These are phyloP conservation scores for Corvus hawaiiensis DNA, from an alignment of 2,113 vertebrate species.

Conservation along the genomic window DNA sequence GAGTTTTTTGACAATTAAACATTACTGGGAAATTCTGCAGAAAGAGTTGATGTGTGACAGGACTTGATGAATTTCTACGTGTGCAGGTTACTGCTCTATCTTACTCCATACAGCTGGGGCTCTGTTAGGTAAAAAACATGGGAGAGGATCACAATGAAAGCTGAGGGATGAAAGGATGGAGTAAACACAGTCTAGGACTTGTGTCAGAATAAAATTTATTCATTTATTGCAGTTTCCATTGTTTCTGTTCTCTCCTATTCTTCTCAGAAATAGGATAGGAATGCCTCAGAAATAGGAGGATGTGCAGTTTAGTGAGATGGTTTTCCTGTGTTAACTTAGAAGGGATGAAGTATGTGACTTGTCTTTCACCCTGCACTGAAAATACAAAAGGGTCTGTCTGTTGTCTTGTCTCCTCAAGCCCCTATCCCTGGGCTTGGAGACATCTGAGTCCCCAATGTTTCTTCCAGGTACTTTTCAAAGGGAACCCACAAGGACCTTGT, in stretches of 20 bases:
- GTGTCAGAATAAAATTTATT: not conserved
- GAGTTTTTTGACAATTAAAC: not conserved
- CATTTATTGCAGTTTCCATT: not conserved
- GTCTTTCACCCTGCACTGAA: not conserved
- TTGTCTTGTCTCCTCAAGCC: not conserved
- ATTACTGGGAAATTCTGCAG: not conserved
- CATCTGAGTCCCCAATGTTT: not conserved
- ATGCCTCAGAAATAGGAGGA: not conserved
- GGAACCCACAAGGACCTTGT: not conserved
- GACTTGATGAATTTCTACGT: not conserved
- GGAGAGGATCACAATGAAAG: not conserved
- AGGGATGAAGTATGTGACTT: not conserved
- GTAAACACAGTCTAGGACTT: not conserved
- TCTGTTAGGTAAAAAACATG: not conserved
- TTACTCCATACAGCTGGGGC: not conserved
- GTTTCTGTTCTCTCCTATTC: not conserved
- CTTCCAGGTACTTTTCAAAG: not conserved
- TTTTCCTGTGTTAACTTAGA: not conserved
- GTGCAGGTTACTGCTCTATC: not conserved
- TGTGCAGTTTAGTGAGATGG: not conserved
- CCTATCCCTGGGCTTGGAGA: not conserved
- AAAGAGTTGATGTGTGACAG: not conserved
- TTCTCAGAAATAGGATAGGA: not conserved
- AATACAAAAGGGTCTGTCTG: not conserved
- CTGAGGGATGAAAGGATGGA: not conserved